Conservation (phyloP, 2,888 invertebrate genomes). For the Shargacucullia verbasci region DNA sequence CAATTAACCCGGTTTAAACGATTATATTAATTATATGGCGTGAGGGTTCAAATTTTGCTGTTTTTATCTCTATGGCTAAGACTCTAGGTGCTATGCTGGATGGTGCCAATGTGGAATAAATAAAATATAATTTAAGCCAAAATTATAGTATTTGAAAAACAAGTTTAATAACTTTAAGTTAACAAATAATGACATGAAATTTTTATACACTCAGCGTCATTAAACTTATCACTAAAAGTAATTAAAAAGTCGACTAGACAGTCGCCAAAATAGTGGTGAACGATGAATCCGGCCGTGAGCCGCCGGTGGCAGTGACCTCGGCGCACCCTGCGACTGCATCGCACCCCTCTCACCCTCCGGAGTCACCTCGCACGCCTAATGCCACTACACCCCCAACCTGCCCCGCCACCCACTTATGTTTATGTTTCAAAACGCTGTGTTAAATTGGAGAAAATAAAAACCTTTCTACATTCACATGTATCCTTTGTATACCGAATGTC, state of each 20-base stretch:
- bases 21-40: too few species aligned
- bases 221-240: slow-evolving; percentile 29
- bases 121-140: too few species aligned
- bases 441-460: slow-evolving; percentile 46
- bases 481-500: slow-evolving; percentile 23
- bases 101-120: too few species aligned
- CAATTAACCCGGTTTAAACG: too few species aligned
- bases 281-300: slow-evolving; percentile 80
- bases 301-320: slow-evolving; percentile 90
- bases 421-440: slow-evolving; percentile 52
- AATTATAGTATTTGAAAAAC: not conserved
- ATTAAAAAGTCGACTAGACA: slow-evolving; percentile 59
- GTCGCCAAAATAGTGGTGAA: slow-evolving; percentile 80
- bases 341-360: slow-evolving; percentile 62
- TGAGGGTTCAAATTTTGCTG: too few species aligned
- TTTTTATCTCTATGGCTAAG: too few species aligned
- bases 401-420: slow-evolving; percentile 46
- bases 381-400: slow-evolving; percentile 52
- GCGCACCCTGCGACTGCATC: slow-evolving; percentile 88
- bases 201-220: not conserved
- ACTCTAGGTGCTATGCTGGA: too few species aligned
- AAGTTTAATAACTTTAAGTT: not conserved
- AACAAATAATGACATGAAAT: not conserved
- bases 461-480: slow-evolving; percentile 26
- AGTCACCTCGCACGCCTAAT: slow-evolving; percentile 60